phyloP scores from a whole-genome alignment of 2,888 invertebrate genomes.

The Acanthococcus lagerstroemiae region DNA sequence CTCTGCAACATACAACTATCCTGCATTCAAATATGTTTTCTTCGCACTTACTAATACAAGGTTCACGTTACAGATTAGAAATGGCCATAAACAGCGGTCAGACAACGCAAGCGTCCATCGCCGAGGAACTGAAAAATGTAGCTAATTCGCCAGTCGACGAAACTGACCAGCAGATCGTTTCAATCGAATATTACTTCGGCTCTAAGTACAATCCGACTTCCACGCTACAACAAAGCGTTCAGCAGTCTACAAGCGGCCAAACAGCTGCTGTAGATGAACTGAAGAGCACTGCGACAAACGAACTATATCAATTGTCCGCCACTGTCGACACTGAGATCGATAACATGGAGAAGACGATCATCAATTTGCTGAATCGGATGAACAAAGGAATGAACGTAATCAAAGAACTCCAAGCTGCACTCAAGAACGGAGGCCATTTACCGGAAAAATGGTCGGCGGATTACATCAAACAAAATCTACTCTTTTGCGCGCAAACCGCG shows the following conservation, averaged over 20 bases:
- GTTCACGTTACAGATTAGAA: not conserved
- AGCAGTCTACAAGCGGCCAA: not conserved
- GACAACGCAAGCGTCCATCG: not conserved
- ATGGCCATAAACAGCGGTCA: not conserved
- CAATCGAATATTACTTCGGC: not conserved
- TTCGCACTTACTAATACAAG: not conserved
- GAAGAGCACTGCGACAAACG: not conserved
- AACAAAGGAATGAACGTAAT: constrained; percentile 6
- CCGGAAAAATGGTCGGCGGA: not conserved
- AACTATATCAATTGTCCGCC: not conserved
- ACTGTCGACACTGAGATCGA: not conserved
- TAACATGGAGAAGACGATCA: constrained; percentile 2
- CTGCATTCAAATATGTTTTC: too few relatives aligned
- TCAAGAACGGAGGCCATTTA: not conserved
- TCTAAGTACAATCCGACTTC: not conserved
- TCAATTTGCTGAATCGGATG: constrained; percentile 5
- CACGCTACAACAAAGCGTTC: not conserved
- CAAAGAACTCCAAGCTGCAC: not conserved
- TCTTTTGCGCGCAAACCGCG: not conserved
- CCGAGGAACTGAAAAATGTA: not conserved
- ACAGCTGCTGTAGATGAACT: not conserved
- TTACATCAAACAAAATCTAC: not conserved
- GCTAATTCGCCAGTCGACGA: not conserved
- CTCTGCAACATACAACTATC: too few relatives aligned
- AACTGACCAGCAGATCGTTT: not conserved